Base-by-base conservation (phyloP, 2,888 invertebrate genomes). In the Lamellibrachia satsuma region DNA sequence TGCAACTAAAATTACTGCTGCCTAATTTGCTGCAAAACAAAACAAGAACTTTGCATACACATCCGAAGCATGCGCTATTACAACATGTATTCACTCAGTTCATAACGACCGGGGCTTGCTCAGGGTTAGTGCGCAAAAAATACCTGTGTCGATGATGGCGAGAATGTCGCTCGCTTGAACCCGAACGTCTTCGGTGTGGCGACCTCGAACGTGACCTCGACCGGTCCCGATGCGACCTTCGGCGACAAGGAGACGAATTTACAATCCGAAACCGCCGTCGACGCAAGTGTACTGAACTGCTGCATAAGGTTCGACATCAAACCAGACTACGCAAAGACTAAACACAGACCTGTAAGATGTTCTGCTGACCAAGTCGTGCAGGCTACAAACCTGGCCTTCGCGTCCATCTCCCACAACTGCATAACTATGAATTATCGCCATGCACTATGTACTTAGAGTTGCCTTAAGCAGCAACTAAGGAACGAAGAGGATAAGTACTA, bases 141-240 rank as follows among this genome's bases (percentile, higher is more conserved):
- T 91, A 91, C 91, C 91, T 91, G 91, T 52, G 91, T 11, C 22
- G 75, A n/a, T 75, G 75, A 75, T 75, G 75, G 75, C n/a, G 75
- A 15, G 75, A 75, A 75, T 75, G 75, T 15, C 75, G 75, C 75
- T 75, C 75, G 75, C 92, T 51, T 22, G 93, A 93, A 91, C 93
- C 91, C 52, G 92, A 93, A 90, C 92, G 92, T 90, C 92, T 91
- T 52, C 92, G 92, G 27, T 55, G 91, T 55, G 93, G 92, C 90
- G 93, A 93, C 93, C 93, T 93, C 39, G 94, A 94, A 52, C 93
- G 92, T 52, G 93, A 93, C 93, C 93, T 93, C 51, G 93, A 93
- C 93, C 94, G 93, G 92, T 93, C 93, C 91, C 93, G 91, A 52
- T 91, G 92, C 39, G 94, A 94, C 92, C 94, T 94, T 92, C 90